Percentiles rank a stretch among this genome's conserved stretches.
These are phyloP conservation scores for Girardinus metallicus DNA, from an alignment of 2,797 vertebrate species.

Conservation along the genomic window DNA sequence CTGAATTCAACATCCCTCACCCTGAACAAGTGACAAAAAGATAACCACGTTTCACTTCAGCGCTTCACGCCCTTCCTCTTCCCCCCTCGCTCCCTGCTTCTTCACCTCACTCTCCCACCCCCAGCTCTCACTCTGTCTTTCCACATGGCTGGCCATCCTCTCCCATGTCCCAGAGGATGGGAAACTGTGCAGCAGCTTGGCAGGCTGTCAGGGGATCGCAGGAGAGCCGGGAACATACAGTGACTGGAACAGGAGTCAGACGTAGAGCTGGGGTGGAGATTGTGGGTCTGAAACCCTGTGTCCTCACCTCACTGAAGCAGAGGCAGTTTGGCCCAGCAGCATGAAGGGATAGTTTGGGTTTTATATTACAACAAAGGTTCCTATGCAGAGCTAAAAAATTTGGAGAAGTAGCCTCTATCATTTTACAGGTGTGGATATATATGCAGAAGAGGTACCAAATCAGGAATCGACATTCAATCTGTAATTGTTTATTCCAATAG, in stretches of 20 bases:
- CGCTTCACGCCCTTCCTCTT: conserved; percentile 65
- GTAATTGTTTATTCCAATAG: not conserved
- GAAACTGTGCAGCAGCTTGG: conserved; percentile 75
- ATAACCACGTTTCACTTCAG: conserved; percentile 79
- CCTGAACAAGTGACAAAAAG: conserved; percentile 80
- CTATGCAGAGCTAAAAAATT: not conserved
- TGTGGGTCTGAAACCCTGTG: conserved; percentile 4
- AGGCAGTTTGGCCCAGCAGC: conserved; percentile 17
- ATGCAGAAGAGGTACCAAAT: not conserved
- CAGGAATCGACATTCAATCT: not conserved
- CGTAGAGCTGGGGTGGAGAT: not conserved
- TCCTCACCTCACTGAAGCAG: conserved; percentile 3
- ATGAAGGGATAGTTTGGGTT: not conserved
- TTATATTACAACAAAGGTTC: not conserved
- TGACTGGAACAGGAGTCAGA: conserved; percentile 71
- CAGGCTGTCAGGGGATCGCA: conserved; percentile 78
- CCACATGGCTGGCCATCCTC: conserved; percentile 80
- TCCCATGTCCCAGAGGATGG: conserved; percentile 75
- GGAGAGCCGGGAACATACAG: conserved; percentile 77
- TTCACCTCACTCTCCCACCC: conserved; percentile 40
- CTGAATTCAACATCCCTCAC: conserved; percentile 74
- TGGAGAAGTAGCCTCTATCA: not conserved
- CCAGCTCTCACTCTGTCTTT: conserved; percentile 64
- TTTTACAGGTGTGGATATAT: not conserved
- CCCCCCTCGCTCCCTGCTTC: conserved; percentile 22